Evolutionary conservation across 1,140 invertebrate genomes (phyloP).

Genomic region (Brachionus asplanchnoidis): DNA sequence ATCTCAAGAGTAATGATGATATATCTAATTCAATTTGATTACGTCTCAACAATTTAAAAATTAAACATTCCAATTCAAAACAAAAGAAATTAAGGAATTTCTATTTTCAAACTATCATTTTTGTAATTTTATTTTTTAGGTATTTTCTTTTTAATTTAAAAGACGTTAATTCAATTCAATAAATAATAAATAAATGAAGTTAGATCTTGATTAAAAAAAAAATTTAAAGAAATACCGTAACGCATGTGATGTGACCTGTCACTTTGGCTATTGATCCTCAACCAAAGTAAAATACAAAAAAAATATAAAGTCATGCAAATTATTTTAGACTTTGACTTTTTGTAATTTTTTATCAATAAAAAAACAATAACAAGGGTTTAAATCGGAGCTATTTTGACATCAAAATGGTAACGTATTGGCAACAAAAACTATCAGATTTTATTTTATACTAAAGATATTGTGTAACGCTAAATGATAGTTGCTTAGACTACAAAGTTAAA

Average conservation of each 20-base stretch:
- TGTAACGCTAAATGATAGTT: not conserved
- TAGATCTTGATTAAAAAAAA: not conserved
- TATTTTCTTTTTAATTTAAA: too few species aligned
- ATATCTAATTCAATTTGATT: too few species aligned
- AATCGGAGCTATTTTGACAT: not conserved
- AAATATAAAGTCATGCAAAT: not conserved
- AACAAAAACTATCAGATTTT: not conserved
- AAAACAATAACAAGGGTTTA: too few species aligned
- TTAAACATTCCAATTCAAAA: too few species aligned
- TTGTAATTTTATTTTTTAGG: too few species aligned
- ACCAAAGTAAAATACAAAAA: not conserved
- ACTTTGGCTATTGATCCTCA: not conserved
- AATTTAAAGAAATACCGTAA: not conserved
- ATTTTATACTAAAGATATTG: not conserved
- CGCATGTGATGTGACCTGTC: not conserved
- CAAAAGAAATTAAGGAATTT: too few species aligned
- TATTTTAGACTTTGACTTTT: not conserved
- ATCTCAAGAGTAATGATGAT: too few species aligned
- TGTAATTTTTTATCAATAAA: too few species aligned
- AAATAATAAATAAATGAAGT: not conserved
- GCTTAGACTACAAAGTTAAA: not conserved
- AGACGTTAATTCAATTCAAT: too few species aligned
- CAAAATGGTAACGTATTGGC: not conserved
- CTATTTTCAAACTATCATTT: too few species aligned
- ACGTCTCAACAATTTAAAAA: too few species aligned